Evolutionary conservation across 2,797 vertebrate genomes (phyloP).

Genomic region (Carapus acus): DNA sequence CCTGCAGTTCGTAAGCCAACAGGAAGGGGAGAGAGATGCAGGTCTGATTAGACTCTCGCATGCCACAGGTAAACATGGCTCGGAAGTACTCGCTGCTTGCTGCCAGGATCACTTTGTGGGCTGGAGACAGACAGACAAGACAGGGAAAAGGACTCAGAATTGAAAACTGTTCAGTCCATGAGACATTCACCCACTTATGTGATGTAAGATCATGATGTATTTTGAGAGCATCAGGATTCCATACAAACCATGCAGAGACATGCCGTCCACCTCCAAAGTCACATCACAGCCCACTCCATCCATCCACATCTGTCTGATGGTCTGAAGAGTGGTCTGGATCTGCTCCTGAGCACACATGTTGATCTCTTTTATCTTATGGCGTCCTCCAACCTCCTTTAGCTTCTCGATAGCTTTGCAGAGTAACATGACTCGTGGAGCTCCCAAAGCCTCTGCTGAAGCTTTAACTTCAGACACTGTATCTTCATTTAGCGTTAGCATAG

Average conservation of each 20-base stretch:
- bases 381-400: background rate
- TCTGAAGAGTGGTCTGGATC: constrained; percentile 50
- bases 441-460: constrained; percentile 55
- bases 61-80: constrained; percentile 82
- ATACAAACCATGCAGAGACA: constrained; percentile 61
- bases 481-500: constrained; percentile 35
- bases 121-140: constrained; percentile 50
- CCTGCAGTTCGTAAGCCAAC: constrained; percentile 60
- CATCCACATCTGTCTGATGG: constrained; percentile 56
- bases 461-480: constrained; percentile 30
- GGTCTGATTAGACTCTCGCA: constrained; percentile 74
- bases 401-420: constrained; percentile 43
- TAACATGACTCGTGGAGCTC: constrained; percentile 53
- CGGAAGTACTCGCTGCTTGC: constrained; percentile 81
- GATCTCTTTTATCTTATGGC: constrained; percentile 3
- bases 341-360: constrained; percentile 35
- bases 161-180: too few relatives aligned
- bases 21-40: constrained; percentile 65
- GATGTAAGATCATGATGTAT: too few relatives aligned
- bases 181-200: too few relatives aligned
- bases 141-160: too few relatives aligned
- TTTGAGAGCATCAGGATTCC: too few relatives aligned
- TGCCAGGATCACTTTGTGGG: constrained; percentile 76
- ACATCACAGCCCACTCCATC: constrained; percentile 67
- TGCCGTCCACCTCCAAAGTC: constrained; percentile 56